Percentiles rank a stretch among this genome's conserved stretches.
phyloP scores from a whole-genome alignment of 2,797 vertebrate genomes.

The Siniperca obscura region DNA sequence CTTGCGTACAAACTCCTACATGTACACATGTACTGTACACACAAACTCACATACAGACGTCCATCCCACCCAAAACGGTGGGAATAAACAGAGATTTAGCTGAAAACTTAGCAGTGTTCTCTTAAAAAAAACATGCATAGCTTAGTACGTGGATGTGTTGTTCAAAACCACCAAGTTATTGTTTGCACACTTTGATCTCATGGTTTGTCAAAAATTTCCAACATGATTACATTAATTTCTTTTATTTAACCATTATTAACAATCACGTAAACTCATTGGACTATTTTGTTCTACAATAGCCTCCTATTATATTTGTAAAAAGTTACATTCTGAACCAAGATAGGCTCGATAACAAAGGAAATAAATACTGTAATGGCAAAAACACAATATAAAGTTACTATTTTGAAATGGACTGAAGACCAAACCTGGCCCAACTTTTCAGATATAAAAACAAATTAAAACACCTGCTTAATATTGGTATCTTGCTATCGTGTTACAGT shows the following conservation, averaged over 20 bases:
- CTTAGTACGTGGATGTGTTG: constrained; percentile 77
- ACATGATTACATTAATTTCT: constrained; percentile 51
- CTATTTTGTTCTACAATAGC: constrained; percentile 70
- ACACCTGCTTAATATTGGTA: constrained; percentile 47
- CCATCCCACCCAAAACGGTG: constrained; percentile 78
- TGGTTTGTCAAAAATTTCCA: constrained; percentile 52
- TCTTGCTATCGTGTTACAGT: constrained; percentile 58
- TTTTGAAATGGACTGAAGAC: constrained; percentile 62
- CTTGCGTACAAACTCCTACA: constrained; percentile 38
- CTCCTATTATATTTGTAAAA: constrained; percentile 79
- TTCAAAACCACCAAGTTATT: constrained; percentile 57
- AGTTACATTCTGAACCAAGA: constrained; percentile 87
- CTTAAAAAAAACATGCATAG: constrained; percentile 85
- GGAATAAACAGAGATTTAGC: constrained; percentile 74
- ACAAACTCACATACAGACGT: constrained; percentile 40
- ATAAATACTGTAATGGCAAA: constrained; percentile 87
- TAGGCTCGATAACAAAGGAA: constrained; percentile 74
- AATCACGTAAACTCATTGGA: constrained; percentile 77
- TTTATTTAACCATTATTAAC: constrained; percentile 74
- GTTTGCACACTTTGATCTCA: constrained; percentile 44
- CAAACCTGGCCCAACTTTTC: constrained; percentile 38
- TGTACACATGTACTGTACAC: constrained; percentile 50
- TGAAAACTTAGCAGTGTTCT: constrained; percentile 71
- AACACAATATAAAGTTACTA: constrained; percentile 69
- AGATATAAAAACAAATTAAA: constrained; percentile 76